Evolutionary conservation across 2,797 vertebrate species (phyloP).

Genomic region (Pseudochirops corinnae): DNA sequence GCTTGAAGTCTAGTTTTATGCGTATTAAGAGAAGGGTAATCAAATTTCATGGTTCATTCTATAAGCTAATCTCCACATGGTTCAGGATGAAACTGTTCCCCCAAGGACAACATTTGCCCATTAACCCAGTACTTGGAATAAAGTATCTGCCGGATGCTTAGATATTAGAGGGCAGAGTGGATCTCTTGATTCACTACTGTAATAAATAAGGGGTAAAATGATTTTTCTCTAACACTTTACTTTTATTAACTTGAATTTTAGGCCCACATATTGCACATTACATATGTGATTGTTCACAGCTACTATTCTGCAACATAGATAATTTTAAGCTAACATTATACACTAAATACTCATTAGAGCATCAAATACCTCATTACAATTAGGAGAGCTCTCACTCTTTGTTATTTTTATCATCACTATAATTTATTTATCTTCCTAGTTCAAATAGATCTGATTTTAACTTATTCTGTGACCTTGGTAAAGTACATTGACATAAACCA

Average conservation of each 20-base stretch:
- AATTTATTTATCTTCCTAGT: not conserved
- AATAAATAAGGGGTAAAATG: not conserved
- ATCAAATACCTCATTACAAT: constrained; percentile 2
- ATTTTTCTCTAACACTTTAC: not conserved
- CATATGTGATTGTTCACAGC: not conserved
- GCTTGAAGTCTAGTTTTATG: constrained; percentile 21
- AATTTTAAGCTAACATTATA: not conserved
- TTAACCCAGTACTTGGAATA: not conserved
- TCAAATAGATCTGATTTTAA: not conserved
- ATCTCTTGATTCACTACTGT: not conserved
- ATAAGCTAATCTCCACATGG: not conserved
- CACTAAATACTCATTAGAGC: not conserved
- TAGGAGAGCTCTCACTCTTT: not conserved
- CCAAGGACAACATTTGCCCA: not conserved
- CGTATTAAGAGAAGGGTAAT: constrained; percentile 6
- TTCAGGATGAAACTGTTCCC: constrained; percentile 3
- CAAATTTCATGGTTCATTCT: constrained; percentile 41
- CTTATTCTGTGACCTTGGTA: not conserved
- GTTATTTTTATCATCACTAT: not conserved
- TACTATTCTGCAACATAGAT: not conserved
- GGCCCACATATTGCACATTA: not conserved
- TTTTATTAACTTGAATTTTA: constrained; percentile 15
- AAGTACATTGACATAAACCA: not conserved
- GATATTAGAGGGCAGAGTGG: not conserved
- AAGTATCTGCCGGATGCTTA: not conserved